Evolutionary conservation across 2,113 vertebrate genomes (phyloP).

Genomic region (Pterocles gutturalis): DNA sequence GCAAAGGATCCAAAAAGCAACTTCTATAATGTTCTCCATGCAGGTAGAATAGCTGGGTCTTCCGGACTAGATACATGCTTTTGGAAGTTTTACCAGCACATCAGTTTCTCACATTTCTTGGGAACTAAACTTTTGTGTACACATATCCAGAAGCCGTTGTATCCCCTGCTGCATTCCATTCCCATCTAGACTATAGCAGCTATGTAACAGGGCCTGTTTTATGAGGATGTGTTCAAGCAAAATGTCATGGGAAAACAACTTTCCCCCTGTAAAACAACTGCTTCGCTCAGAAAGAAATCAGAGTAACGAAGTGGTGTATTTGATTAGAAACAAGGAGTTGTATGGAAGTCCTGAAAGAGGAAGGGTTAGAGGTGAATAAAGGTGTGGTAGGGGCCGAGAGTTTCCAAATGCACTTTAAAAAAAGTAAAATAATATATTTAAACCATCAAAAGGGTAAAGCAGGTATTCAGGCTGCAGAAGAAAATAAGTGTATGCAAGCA

Average conservation of each 20-base stretch:
- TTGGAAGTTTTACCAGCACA: background rate
- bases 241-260: background rate
- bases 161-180: background rate
- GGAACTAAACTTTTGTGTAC: background rate
- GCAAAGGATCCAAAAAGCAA: background rate
- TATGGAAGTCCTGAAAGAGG: background rate
- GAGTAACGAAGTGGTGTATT: background rate
- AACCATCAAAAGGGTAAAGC: background rate
- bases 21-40: background rate
- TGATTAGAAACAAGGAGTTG: rapidly evolving
- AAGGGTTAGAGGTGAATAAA: background rate
- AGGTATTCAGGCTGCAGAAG: background rate
- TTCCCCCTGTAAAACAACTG: background rate
- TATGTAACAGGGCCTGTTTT: background rate
- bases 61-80: background rate
- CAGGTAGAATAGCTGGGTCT: background rate
- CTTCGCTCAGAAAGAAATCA: background rate
- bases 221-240: background rate
- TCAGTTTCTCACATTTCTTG: background rate
- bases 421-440: background rate
- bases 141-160: background rate
- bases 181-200: background rate
- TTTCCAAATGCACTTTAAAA: background rate
- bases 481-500: background rate
- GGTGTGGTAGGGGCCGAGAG: background rate